These are phyloP conservation scores for Craniophora ligustri DNA, from an alignment of 2,888 invertebrate species.

Conservation along the genomic window DNA sequence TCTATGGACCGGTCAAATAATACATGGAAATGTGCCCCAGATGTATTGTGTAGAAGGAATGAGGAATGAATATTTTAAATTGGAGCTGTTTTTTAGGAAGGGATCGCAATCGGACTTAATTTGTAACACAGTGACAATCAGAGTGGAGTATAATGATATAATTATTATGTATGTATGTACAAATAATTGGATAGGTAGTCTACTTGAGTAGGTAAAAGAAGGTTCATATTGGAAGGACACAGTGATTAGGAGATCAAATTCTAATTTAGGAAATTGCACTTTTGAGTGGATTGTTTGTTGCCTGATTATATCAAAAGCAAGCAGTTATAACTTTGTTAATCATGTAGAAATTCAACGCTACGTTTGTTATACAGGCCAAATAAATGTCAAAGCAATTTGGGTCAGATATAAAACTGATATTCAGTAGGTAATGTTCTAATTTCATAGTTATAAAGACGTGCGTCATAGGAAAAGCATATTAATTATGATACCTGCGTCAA, in stretches of 20 bases:
- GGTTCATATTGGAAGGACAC: no score
- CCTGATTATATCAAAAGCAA: slow-evolving; percentile 13
- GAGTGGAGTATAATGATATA: no score
- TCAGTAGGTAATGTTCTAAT: slow-evolving; percentile 48
- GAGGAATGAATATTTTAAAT: slow-evolving; percentile 26
- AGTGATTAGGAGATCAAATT: no score
- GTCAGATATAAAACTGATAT: slow-evolving; percentile 55
- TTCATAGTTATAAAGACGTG: slow-evolving; percentile 43
- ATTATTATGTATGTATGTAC: no score
- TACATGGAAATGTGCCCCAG: slow-evolving; percentile 40
- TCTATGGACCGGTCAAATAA: slow-evolving; percentile 48
- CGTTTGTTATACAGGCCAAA: slow-evolving; percentile 49
- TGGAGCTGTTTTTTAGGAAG: slow-evolving; percentile 11
- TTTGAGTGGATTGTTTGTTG: background rate
- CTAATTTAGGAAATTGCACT: background rate
- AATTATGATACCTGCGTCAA: slow-evolving; percentile 23
- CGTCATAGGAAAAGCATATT: slow-evolving; percentile 38
- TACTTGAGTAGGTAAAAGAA: no score
- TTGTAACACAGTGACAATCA: no score
- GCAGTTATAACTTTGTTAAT: slow-evolving; percentile 13
- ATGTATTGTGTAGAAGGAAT: slow-evolving; percentile 34
- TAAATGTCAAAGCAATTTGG: slow-evolving; percentile 57
- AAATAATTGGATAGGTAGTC: no score
- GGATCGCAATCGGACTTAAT: no score
- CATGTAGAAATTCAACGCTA: slow-evolving; percentile 36